Conservation (phyloP, 2,888 invertebrate species). For the Eristalinus sepulchralis region DNA sequence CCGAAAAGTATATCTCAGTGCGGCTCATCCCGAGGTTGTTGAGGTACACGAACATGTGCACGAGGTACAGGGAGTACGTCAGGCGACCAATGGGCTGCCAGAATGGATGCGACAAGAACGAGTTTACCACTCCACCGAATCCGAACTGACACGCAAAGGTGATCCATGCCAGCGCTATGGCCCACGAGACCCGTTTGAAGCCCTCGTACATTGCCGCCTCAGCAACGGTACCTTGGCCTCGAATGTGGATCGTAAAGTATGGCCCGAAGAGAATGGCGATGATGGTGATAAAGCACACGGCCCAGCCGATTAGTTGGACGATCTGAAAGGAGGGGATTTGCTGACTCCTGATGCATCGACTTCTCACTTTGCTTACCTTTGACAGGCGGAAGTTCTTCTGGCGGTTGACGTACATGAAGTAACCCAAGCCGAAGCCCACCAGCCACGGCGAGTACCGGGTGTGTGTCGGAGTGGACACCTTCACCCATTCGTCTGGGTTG, state of each 20-base stretch:
- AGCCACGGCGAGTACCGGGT: conserved; percentile 73
- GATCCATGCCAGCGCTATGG: conserved; percentile 63
- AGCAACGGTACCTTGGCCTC: conserved; percentile 18
- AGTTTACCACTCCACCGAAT: conserved; percentile 67
- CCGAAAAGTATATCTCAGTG: conserved; percentile 36
- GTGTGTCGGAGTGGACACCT: conserved; percentile 72
- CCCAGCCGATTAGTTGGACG: conserved; percentile 48
- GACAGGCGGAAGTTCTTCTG: conserved; percentile 1
- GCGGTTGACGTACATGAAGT: conserved; percentile 62
- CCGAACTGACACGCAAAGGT: conserved; percentile 70
- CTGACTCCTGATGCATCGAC: not conserved
- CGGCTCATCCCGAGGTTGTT: conserved; percentile 19
- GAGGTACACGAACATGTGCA: conserved; percentile 51
- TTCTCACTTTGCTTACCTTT: not conserved
- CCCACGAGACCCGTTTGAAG: conserved; percentile 65
- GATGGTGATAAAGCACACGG: conserved; percentile 32
- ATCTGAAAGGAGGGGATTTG: not conserved
- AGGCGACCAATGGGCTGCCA: conserved; percentile 71
- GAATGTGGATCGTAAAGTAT: conserved; percentile 22
- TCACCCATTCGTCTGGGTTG: conserved; percentile 12
- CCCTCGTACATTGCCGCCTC: conserved; percentile 67
- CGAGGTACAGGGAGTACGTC: conserved; percentile 67
- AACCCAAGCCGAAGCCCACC: conserved; percentile 73
- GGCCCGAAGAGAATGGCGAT: conserved; percentile 54
- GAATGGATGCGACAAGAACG: conserved; percentile 55